A percentile compares a stretch with the other conserved stretches of the same genome.
Conservation (phyloP, 1,140 invertebrate species). For the Saccostrea glomerata region DNA sequence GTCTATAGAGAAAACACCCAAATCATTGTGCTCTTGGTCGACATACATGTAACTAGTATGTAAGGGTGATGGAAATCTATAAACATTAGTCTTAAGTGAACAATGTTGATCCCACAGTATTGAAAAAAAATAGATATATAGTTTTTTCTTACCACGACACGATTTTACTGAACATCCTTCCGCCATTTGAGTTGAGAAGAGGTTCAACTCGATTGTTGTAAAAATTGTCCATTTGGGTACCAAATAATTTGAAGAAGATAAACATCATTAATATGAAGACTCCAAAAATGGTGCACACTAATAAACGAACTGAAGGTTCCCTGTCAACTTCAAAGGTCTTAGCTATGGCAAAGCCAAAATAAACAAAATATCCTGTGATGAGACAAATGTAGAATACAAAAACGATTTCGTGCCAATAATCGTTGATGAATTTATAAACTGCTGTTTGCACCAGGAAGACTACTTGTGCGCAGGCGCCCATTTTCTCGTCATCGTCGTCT, state of each 20-base stretch:
- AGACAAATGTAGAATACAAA: constrained; percentile 27
- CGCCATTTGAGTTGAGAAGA: background rate
- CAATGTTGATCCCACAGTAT: background rate
- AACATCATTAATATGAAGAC: background rate
- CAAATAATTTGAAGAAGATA: background rate
- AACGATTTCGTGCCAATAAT: background rate
- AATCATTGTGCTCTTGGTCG: too few species aligned
- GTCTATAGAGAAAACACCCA: too few species aligned
- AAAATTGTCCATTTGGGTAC: background rate
- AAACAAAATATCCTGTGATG: constrained; percentile 41
- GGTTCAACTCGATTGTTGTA: background rate
- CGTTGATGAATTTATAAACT: background rate
- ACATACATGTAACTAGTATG: too few species aligned
- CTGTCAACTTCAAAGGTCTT: constrained; percentile 54
- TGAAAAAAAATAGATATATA: background rate
- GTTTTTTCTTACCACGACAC: background rate
- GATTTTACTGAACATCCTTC: background rate
- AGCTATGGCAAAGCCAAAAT: constrained; percentile 55
- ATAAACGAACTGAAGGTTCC: constrained; percentile 41
- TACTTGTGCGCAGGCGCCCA: background rate
- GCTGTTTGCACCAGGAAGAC: background rate
- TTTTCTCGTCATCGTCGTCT: background rate
- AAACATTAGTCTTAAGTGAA: background rate
- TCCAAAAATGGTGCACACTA: constrained; percentile 48
- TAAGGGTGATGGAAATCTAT: background rate